A percentile compares a stretch with the other conserved stretches of the same genome.
phyloP scores from a whole-genome alignment of 2,888 invertebrate genomes.

The Isotomurus palustris region DNA sequence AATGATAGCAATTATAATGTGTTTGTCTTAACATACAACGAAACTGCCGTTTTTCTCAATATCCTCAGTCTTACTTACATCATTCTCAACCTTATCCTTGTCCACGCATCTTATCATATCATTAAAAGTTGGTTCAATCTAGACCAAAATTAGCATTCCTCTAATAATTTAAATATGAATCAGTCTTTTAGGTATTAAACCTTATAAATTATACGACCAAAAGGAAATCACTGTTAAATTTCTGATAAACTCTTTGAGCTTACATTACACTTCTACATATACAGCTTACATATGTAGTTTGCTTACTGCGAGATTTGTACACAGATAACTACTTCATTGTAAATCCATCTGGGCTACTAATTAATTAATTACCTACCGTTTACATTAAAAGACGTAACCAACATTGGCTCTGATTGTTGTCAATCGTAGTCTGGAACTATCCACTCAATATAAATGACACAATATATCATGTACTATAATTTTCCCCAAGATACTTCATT shows the following conservation, averaged over 20 bases:
- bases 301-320: constrained; percentile 20
- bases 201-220: constrained; percentile 39
- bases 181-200: constrained; percentile 45
- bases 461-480: too few relatives aligned
- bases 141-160: constrained; percentile 43
- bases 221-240: constrained; percentile 39
- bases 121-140: constrained; percentile 25
- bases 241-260: constrained; percentile 42
- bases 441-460: too few relatives aligned
- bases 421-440: too few relatives aligned
- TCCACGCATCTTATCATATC: not conserved
- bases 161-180: constrained; percentile 33
- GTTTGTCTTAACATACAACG: too few relatives aligned
- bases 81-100: not conserved
- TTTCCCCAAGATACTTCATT: too few relatives aligned
- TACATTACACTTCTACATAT: constrained; percentile 13
- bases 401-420: too few relatives aligned
- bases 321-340: constrained; percentile 3
- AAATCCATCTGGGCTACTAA: not conserved
- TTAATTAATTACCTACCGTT: too few relatives aligned
- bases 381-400: too few relatives aligned
- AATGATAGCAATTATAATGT: too few relatives aligned
- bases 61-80: constrained; percentile 39
- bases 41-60: constrained; percentile 6
- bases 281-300: constrained; percentile 8